Conservation (phyloP, 2,797 vertebrate species). For the Linurgus olivaceus region DNA sequence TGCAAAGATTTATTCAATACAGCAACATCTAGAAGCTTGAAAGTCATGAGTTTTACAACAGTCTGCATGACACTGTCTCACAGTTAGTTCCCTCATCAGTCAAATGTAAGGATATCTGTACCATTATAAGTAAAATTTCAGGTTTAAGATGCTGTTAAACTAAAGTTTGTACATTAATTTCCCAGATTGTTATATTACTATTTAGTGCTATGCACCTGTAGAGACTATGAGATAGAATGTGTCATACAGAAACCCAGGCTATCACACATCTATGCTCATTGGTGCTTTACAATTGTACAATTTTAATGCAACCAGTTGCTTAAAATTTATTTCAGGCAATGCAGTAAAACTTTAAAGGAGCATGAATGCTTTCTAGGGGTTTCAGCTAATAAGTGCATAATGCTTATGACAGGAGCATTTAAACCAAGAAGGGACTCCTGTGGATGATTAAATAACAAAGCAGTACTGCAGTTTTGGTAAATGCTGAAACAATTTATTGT, state of each 20-base stretch:
- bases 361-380: background rate
- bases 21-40: background rate
- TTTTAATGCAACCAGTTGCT: background rate
- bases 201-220: background rate
- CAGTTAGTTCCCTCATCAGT: background rate
- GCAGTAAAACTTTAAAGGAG: background rate
- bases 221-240: background rate
- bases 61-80: background rate
- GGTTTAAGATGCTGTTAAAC: background rate
- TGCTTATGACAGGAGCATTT: background rate
- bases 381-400: background rate
- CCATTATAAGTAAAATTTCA: background rate
- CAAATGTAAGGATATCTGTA: background rate
- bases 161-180: background rate
- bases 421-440: background rate
- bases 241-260: background rate
- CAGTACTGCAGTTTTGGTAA: background rate
- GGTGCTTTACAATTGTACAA: background rate
- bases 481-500: slow-evolving; percentile 35
- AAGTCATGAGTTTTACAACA: background rate
- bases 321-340: background rate
- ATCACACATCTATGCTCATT: background rate
- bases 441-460: background rate
- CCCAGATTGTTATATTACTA: background rate
- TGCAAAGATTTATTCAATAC: background rate